These are phyloP conservation scores for Pangasius mekongensis DNA, from an alignment of 2,797 vertebrate species.

Conservation along the genomic window DNA sequence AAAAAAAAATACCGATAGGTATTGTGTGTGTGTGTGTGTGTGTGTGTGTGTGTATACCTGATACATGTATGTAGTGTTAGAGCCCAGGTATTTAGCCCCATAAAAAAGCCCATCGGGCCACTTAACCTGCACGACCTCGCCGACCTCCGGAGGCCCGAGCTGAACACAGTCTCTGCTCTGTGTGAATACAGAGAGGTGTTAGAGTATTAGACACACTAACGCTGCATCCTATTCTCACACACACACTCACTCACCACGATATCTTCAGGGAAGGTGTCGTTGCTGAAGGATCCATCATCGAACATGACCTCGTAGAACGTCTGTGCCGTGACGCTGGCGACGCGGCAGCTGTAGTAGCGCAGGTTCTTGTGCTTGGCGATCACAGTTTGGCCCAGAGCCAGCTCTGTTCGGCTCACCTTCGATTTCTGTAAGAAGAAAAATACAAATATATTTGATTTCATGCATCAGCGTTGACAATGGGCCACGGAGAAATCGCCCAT, in stretches of 20 bases:
- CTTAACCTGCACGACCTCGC: constrained; percentile 92
- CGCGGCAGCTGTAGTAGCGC: constrained; percentile 92
- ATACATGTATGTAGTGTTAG: constrained; percentile 89
- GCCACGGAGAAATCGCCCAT: no score
- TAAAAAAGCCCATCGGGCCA: constrained; percentile 97
- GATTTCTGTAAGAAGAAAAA: constrained; percentile 74
- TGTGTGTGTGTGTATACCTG: constrained; percentile 77
- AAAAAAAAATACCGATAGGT: no score
- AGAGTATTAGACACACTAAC: not conserved
- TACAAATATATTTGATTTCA: no score
- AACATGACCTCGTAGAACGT: constrained; percentile 96
- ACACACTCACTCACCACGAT: constrained; percentile 84
- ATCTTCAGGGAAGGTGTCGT: constrained; percentile 95
- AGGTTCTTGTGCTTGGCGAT: constrained; percentile 95
- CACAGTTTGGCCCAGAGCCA: constrained; percentile 91
- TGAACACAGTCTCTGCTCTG: constrained; percentile 93
- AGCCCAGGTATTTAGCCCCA: constrained; percentile 91
- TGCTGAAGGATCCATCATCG: constrained; percentile 95
- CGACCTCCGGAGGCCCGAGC: constrained; percentile 89
- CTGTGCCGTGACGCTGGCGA: constrained; percentile 87
- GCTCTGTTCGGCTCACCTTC: constrained; percentile 78
- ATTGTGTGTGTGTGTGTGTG: not conserved
- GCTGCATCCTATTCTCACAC: not conserved
- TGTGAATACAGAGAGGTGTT: not conserved
- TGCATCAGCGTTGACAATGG: no score